Evolutionary conservation across 2,797 vertebrate genomes (phyloP).

Genomic region (Peromyscus aztecus): DNA sequence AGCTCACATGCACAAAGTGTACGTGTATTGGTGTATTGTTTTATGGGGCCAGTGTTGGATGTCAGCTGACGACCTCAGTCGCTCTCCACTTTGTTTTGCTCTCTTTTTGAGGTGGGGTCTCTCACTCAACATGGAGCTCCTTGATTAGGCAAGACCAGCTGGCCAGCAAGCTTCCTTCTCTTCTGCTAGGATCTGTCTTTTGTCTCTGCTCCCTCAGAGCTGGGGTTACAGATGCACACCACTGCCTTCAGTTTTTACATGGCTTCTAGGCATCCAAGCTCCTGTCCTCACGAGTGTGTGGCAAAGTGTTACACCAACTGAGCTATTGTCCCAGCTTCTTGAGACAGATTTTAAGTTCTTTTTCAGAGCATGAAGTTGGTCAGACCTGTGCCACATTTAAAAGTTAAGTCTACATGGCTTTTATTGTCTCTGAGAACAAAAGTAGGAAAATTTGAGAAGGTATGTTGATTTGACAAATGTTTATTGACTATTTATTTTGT

Average conservation of each 20-base stretch:
- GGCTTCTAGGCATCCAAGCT: not conserved
- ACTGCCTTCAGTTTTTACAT: not conserved
- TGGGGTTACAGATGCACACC: not conserved
- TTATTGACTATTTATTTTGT: not conserved
- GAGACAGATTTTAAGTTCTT: not conserved
- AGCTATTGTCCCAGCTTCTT: not conserved
- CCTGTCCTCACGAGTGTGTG: not conserved
- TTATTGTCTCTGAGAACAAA: slow-evolving; percentile 48
- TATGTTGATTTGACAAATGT: not conserved
- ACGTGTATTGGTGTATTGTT: no score
- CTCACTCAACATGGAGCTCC: not conserved
- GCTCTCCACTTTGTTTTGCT: not conserved
- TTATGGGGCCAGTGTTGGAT: not conserved
- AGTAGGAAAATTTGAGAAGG: not conserved
- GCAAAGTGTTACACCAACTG: not conserved
- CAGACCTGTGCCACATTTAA: not conserved
- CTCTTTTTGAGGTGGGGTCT: not conserved
- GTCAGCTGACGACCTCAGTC: not conserved
- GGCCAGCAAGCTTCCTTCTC: not conserved
- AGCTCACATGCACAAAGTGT: no score
- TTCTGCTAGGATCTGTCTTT: no score
- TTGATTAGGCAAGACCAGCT: no score
- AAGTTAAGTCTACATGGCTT: not conserved
- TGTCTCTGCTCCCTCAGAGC: not conserved
- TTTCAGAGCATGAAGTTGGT: not conserved